phyloP scores from a whole-genome alignment of 2,797 vertebrate species.

The Diglossa cyanea region DNA sequence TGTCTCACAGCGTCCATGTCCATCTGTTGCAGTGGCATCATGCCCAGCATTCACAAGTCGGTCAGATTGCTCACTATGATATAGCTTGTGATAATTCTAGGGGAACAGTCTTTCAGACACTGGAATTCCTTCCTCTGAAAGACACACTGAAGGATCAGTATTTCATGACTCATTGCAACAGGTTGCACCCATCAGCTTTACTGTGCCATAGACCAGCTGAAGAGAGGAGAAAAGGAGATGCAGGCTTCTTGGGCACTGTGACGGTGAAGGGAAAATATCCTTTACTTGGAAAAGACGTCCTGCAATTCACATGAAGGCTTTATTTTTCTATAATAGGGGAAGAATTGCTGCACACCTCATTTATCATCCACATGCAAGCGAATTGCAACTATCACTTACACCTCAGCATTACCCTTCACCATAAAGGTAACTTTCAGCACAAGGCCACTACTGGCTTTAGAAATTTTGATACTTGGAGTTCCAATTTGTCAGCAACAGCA shows the following conservation, averaged over 20 bases:
- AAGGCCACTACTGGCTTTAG: neutral
- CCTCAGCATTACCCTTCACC: neutral
- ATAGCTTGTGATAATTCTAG: neutral
- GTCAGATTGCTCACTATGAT: neutral
- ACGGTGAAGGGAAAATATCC: neutral
- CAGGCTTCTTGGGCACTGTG: neutral
- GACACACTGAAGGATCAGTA: neutral
- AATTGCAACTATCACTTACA: neutral
- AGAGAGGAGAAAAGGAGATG: neutral
- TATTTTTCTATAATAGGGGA: neutral
- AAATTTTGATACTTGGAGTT: neutral
- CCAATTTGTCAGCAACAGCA: neutral
- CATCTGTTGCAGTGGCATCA: conserved; percentile 56
- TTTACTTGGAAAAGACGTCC: neutral
- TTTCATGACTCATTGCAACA: neutral
- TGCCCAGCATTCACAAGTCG: conserved; percentile 34
- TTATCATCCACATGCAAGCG: accelerated
- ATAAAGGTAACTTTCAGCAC: neutral
- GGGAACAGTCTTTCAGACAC: neutral
- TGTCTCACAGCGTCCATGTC: conserved; percentile 34
- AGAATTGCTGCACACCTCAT: neutral
- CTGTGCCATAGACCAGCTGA: neutral
- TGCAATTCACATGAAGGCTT: neutral
- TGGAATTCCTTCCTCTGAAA: neutral
- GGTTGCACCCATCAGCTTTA: neutral